These are phyloP conservation scores for Linnaemya tessellans DNA, from an alignment of 2,888 invertebrate genomes.

Conservation along the genomic window DNA sequence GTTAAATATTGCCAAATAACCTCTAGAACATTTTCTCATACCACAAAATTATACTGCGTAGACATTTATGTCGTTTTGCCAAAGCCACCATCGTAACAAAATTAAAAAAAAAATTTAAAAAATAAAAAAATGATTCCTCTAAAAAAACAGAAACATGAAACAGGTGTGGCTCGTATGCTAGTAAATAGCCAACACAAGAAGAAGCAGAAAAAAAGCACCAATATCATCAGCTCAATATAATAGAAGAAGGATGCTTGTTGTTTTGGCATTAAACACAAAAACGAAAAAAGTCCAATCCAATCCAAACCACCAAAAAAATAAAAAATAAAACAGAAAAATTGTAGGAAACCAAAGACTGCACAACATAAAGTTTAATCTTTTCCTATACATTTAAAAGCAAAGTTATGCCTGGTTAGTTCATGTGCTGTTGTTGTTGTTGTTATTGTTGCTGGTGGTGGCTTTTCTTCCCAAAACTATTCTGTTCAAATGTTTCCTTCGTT, in stretches of 20 bases:
- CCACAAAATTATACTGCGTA: conserved; percentile 56
- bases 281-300: conserved; percentile 27
- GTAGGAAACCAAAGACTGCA: conserved; percentile 49
- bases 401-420: conserved; percentile 61
- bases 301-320: background rate
- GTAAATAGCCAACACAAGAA: conserved; percentile 54
- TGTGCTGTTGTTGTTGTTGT: conserved; percentile 20
- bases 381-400: conserved; percentile 59
- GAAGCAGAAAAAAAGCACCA: conserved; percentile 22
- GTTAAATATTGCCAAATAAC: conserved; percentile 47
- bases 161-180: conserved; percentile 73
- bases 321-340: conserved; percentile 14
- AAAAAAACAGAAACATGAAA: conserved; percentile 70
- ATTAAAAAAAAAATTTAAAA: background rate
- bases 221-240: conserved; percentile 63
- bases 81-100: conserved; percentile 55
- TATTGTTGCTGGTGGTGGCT: conserved; percentile 22
- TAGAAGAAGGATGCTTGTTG: conserved; percentile 55
- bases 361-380: conserved; percentile 70
- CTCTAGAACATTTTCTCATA: conserved; percentile 70
- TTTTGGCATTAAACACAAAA: conserved; percentile 15
- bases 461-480: conserved; percentile 24
- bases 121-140: conserved; percentile 1
- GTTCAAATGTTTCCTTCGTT: conserved; percentile 56
- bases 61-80: conserved; percentile 66